These are phyloP conservation scores for Hiodon tergisus DNA, from an alignment of 2,113 vertebrate genomes.

Conservation along the genomic window DNA sequence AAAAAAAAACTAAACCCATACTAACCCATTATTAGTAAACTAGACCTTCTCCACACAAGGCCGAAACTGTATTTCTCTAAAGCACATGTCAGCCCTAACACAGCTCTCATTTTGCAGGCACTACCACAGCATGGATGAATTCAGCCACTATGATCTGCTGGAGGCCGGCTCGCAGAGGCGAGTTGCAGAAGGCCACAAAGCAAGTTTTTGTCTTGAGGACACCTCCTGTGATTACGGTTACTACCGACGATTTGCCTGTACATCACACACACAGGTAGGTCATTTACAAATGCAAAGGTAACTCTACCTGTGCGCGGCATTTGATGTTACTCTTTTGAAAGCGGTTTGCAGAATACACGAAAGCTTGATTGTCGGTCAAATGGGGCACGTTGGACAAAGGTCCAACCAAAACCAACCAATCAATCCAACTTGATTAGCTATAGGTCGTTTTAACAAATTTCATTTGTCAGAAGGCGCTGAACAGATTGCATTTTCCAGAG, in stretches of 20 bases:
- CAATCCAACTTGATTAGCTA: too few species aligned
- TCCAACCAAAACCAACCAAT: too few species aligned
- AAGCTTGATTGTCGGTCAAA: too few species aligned
- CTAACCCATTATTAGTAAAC: not conserved
- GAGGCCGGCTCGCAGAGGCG: constrained; percentile 67
- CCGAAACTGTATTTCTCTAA: not conserved
- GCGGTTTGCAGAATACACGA: too few species aligned
- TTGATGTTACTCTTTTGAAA: too few species aligned
- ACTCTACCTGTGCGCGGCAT: not conserved
- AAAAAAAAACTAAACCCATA: too few species aligned
- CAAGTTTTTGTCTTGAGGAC: constrained; percentile 94
- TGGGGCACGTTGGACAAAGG: too few species aligned
- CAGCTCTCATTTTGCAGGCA: constrained; percentile 63
- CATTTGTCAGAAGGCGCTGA: too few species aligned
- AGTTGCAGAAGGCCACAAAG: constrained; percentile 96
- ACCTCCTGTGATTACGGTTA: constrained; percentile 93
- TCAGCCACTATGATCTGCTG: constrained; percentile 90
- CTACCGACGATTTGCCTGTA: constrained; percentile 87
- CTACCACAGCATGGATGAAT: constrained; percentile 97
- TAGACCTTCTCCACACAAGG: not conserved
- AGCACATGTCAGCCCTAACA: not conserved
- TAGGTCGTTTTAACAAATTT: too few species aligned
- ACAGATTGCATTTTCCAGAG: too few species aligned
- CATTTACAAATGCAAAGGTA: not conserved
- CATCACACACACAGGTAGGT: constrained; percentile 85